Evolutionary conservation across 1,140 invertebrate species (phyloP), one percentile per base, ranked within the genome.

Genomic region (Adelges cooleyi): DNA sequence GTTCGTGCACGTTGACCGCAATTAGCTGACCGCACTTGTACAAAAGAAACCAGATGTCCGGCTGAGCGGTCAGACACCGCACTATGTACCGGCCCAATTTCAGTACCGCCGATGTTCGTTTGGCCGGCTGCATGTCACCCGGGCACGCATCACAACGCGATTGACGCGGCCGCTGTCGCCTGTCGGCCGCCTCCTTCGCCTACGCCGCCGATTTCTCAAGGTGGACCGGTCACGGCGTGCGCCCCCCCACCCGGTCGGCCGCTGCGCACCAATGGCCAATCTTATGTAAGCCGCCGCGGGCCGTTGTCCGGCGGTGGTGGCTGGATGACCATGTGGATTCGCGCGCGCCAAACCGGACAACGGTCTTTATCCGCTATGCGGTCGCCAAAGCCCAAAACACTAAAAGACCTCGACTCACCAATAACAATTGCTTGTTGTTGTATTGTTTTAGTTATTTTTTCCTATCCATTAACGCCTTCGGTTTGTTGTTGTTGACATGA

Each of bases 1-100:
- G 66, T 2, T 69, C 69, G 48, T 69, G 67, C n/a, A 69, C 50
- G 33, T 54, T 53, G 22, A 38, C 54, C 40, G 68, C 17, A 4
- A 78, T 75, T 67, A 78, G 74, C 68, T 79, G 75, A 33, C 76
- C 75, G 68, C 78, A 74, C 70, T 75, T 73, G 72, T 78, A 77
- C 67, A 77, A 62, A 69, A 79, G 71, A 69, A 78, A 75, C 77
- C 77, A 75, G 29, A 73, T 70, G 69, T 77, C 72, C 56, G 56
- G 56, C 42, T 62, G 56, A 42, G 56, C 40, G 23, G 56, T 62
- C 25, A 62, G 56, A 33, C 56, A 62, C 42, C 56, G 56, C 2
- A 62, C 23, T 1, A 62, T 17, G 56, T 62, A 62, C 18, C 56
- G 56, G 56, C 56, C 40, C 56, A 62, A 42, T 62, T 48, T 62